Evolutionary conservation across 2,113 vertebrate species (phyloP), one percentile per base, ranked within the genome.

Genomic region (Gadus macrocephalus): DNA sequence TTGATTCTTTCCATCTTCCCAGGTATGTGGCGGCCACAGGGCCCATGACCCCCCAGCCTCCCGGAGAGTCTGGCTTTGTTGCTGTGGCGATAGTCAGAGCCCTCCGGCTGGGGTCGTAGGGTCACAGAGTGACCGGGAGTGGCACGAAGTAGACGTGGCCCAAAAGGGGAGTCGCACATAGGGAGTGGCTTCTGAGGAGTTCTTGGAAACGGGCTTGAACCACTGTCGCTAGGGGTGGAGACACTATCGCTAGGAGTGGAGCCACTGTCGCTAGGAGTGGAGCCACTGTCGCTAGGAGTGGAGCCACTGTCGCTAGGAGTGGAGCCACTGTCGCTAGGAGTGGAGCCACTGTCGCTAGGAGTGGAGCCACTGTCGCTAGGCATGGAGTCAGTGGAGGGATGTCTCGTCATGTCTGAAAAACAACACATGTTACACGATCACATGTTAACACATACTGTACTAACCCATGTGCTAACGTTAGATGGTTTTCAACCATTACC

Each of bases 61-160:
- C 86, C 91, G 2, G 85, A 88, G 67, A 86, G 75, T 66, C 89
- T 85, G 70, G 79, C 71, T 0, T 1, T 81, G 87, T 80, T 92
- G 69, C 75, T 1, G 38, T 79, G 86, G 42, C 89, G 89, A 74
- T 81, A 73, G 20, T 92, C 90, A 0, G 90, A 87, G 16, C 96
- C 96, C 83, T 98, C 96, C 0, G 96, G 96, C 17, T 94, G 96
- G 20, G 95, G 96, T 69, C 96, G 90, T 75, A 90, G 80, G 2
- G 78, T 72, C 25, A 79, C 78, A 25, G 89, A 82, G 15, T 86
- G 78, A 42, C 79, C 82, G 4, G 84, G 87, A 65, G 70, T 88
- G 9, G 76, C 79, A 79, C 85, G 81, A 81, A 82, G 78, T 73
- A 90, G 31, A 11, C 92, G 82, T 63, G 91, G 85, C 63, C 89